Evolutionary conservation across 2,113 vertebrate genomes (phyloP).

Genomic region (Amia ocellicauda): DNA sequence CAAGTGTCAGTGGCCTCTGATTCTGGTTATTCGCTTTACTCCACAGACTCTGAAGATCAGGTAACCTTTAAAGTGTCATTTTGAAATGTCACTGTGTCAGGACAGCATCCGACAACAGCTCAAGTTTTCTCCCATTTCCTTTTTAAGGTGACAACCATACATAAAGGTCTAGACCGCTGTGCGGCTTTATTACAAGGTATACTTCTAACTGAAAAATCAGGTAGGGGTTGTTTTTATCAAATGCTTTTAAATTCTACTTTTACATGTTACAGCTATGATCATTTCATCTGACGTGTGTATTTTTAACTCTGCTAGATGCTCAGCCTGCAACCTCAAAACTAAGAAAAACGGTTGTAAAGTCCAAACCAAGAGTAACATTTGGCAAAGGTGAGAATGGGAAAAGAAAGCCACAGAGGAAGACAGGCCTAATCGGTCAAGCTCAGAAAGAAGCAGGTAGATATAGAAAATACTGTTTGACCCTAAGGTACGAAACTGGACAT

Average conservation of each 20-base stretch:
- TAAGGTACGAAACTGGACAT: background rate
- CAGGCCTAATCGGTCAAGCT: background rate
- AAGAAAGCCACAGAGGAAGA: constrained; percentile 60
- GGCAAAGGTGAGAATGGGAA: constrained; percentile 48
- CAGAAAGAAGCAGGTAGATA: constrained; percentile 37
- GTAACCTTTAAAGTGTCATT: constrained; percentile 48
- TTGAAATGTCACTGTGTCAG: background rate
- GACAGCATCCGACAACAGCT: background rate
- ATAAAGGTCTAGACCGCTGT: constrained; percentile 78
- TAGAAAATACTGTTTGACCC: background rate
- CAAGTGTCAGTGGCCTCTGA: constrained; percentile 48
- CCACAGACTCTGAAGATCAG: constrained; percentile 79
- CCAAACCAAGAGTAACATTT: constrained; percentile 39
- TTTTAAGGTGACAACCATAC: constrained; percentile 64
- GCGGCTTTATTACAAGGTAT: constrained; percentile 77
- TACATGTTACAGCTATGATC: constrained; percentile 14
- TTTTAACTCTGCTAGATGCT: constrained; percentile 39
- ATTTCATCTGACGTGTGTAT: constrained; percentile 19
- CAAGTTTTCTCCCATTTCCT: background rate
- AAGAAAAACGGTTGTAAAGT: constrained; percentile 46
- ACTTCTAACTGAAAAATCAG: constrained; percentile 70
- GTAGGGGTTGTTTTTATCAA: constrained; percentile 41
- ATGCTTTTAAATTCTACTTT: constrained; percentile 31
- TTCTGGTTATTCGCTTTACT: constrained; percentile 67
- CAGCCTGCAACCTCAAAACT: constrained; percentile 37